phyloP scores from a whole-genome alignment of 1,140 invertebrate genomes.

The Xylocopa sonorina region DNA sequence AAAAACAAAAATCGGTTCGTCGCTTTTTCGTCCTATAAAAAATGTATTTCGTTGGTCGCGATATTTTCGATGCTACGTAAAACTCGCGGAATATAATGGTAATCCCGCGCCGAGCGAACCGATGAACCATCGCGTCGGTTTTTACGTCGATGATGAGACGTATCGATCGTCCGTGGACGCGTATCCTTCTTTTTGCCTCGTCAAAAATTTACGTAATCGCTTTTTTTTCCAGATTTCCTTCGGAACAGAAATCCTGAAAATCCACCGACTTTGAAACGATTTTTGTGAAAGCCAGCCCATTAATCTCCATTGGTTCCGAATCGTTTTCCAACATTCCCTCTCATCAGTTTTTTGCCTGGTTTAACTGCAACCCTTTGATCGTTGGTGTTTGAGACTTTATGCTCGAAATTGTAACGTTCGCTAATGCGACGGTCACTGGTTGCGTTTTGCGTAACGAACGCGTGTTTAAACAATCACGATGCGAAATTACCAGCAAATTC shows the following conservation, averaged over 20 bases:
- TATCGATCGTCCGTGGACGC: too few relatives aligned
- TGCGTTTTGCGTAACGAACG: not conserved
- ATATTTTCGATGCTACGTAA: constrained; percentile 27
- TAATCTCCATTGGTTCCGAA: too few relatives aligned
- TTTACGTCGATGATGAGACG: not conserved
- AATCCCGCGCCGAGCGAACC: constrained; percentile 47
- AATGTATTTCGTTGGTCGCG: constrained; percentile 25
- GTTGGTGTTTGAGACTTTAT: not conserved
- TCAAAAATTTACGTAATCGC: not conserved
- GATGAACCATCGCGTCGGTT: constrained; percentile 41
- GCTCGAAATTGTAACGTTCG: not conserved
- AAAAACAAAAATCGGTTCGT: constrained; percentile 44
- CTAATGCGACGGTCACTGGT: not conserved
- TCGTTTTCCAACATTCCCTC: not conserved
- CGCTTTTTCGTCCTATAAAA: constrained; percentile 25
- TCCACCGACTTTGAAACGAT: too few relatives aligned
- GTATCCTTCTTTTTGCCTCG: too few relatives aligned
- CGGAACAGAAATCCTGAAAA: not conserved
- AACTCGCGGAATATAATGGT: constrained; percentile 49
- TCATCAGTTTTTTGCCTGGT: not conserved
- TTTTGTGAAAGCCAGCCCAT: too few relatives aligned
- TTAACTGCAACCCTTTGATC: not conserved
- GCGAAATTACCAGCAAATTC: not conserved
- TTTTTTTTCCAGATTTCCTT: not conserved
- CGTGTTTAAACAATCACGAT: not conserved